phyloP scores from a whole-genome alignment of 2,113 vertebrate species.

The Gobiocypris rarus region DNA sequence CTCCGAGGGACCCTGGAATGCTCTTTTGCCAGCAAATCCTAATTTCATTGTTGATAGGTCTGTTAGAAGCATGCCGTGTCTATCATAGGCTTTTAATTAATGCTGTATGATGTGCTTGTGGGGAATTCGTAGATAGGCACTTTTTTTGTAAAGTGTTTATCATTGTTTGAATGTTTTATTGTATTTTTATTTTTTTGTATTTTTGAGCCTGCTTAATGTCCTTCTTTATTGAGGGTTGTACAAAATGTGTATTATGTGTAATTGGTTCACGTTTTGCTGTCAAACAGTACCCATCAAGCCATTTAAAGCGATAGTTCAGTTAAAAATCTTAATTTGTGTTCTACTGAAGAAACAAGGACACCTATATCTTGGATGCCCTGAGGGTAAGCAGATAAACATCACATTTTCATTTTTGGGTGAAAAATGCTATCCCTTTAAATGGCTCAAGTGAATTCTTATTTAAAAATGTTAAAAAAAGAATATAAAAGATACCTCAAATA shows the following conservation, averaged over 20 bases:
- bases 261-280: not conserved
- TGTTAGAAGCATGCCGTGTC: constrained; percentile 74
- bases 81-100: constrained; percentile 78
- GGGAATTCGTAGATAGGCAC: not conserved
- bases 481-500: not conserved
- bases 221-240: not conserved
- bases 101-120: constrained; percentile 46
- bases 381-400: too few relatives aligned
- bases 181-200: not conserved
- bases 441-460: not conserved
- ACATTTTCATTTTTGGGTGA: too few relatives aligned
- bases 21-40: constrained; percentile 76
- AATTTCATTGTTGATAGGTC: constrained; percentile 78
- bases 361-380: too few relatives aligned
- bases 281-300: not conserved
- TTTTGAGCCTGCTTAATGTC: not conserved
- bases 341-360: too few relatives aligned
- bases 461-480: not conserved
- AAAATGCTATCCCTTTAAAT: too few relatives aligned
- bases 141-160: not conserved
- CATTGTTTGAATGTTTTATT: not conserved
- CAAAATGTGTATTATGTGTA: not conserved
- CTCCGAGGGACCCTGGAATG: constrained; percentile 73
- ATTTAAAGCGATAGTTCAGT: not conserved
- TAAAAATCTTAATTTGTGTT: too few relatives aligned